phyloP scores from a whole-genome alignment of 1,140 invertebrate species.

The Drosophila kanapiae region DNA sequence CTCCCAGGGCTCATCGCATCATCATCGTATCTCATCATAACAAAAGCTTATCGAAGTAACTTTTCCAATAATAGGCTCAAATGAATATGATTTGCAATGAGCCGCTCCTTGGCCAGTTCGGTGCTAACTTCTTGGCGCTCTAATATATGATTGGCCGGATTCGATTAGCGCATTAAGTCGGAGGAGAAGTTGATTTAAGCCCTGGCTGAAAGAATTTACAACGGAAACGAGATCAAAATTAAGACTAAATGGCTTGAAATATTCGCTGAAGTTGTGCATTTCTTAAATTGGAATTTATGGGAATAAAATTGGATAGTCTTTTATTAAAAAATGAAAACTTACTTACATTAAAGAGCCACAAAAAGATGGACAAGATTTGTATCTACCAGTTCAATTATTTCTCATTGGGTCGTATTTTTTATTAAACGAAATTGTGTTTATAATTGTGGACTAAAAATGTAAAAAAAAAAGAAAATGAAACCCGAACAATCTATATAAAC shows the following conservation, averaged over 20 bases:
- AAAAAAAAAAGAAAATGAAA: not conserved
- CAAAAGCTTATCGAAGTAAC: slow-evolving; percentile 80
- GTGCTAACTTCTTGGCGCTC: slow-evolving; percentile 43
- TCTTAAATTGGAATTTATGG: not conserved
- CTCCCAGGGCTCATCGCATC: slow-evolving; percentile 40
- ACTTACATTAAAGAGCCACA: no score
- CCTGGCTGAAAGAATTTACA: slow-evolving; percentile 4
- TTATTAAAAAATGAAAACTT: not conserved
- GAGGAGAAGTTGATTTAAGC: slow-evolving; percentile 18
- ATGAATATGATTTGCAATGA: slow-evolving; percentile 67
- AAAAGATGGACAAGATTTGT: no score
- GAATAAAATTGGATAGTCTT: not conserved
- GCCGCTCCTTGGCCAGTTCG: slow-evolving; percentile 22
- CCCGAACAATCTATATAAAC: not conserved
- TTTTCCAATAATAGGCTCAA: slow-evolving; percentile 83
- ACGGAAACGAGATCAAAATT: not conserved
- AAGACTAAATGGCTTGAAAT: not conserved
- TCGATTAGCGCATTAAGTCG: slow-evolving; percentile 25
- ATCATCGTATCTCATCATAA: slow-evolving; percentile 68
- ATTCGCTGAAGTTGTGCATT: not conserved
- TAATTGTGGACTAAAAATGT: no score
- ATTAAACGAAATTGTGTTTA: no score
- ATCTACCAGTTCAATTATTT: no score
- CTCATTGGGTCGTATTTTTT: no score
- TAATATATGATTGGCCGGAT: slow-evolving; percentile 30